Conservation (phyloP, 1,140 invertebrate species). For the Aricia agestis region DNA sequence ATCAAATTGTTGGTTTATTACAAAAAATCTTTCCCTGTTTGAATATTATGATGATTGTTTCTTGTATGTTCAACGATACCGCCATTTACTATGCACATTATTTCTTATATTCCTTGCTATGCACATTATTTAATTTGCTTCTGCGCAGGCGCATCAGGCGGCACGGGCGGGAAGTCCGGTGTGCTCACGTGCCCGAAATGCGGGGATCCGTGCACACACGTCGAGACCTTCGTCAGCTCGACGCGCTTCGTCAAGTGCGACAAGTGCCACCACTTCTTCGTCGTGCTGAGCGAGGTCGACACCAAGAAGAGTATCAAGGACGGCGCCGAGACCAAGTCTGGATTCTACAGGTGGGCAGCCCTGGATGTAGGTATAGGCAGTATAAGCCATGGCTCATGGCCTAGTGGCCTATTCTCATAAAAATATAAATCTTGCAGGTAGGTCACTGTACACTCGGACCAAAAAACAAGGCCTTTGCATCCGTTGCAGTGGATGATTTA, state of each 20-base stretch:
- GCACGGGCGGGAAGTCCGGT: constrained; percentile 56
- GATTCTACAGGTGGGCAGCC: constrained; percentile 73
- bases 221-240: constrained; percentile 97
- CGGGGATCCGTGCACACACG: constrained; percentile 96
- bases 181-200: constrained; percentile 90
- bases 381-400: too few relatives aligned
- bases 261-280: constrained; percentile 98
- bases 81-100: neutral
- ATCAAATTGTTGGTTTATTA: too few relatives aligned
- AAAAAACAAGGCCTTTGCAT: too few relatives aligned
- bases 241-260: constrained; percentile 98
- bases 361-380: too few relatives aligned
- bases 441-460: too few relatives aligned
- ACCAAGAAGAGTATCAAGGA: constrained; percentile 91
- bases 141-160: constrained; percentile 44
- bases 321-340: constrained; percentile 80
- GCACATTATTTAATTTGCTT: neutral
- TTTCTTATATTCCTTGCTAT: too few relatives aligned
- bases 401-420: too few relatives aligned
- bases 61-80: neutral
- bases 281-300: constrained; percentile 95
- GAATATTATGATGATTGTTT: too few relatives aligned
- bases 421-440: too few relatives aligned
- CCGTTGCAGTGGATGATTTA: too few relatives aligned
- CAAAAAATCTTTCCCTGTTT: too few relatives aligned